Conservation (phyloP, 64 coral and sea anemone species). For the Astreopora myriophthalma region DNA sequence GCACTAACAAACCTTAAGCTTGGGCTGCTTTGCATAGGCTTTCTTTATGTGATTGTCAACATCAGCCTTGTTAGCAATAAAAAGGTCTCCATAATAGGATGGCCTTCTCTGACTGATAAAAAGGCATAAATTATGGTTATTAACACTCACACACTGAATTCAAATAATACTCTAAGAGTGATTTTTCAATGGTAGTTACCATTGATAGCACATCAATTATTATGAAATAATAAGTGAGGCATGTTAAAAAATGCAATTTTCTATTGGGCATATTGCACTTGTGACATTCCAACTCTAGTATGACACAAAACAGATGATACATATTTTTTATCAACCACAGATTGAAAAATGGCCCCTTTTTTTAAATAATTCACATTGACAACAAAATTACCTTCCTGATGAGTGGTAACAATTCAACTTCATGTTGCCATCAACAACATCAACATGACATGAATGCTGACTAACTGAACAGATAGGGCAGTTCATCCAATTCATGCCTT, state of each 20-base stretch:
- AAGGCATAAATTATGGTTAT: background rate
- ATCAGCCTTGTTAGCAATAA: conserved; percentile 58
- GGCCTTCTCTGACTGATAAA: conserved; percentile 6
- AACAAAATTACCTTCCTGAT: conserved; percentile 28
- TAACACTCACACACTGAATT: background rate
- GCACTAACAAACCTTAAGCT: conserved; percentile 26
- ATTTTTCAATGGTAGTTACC: background rate
- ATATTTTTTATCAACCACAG: no score
- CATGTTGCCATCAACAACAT: conserved; percentile 64
- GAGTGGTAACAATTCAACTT: conserved; percentile 39
- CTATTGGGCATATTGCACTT: no score
- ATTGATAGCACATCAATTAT: background rate
- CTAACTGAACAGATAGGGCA: conserved; percentile 31
- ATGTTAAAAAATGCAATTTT: background rate
- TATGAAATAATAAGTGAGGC: no score
- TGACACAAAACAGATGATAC: no score
- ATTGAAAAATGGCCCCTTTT: no score
- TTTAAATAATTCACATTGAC: no score
- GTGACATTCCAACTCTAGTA: no score
- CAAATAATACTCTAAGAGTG: no score
- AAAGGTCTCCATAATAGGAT: conserved; percentile 58
- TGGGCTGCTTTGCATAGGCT: conserved; percentile 42
- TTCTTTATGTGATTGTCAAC: conserved; percentile 52
- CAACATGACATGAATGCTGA: conserved; percentile 63
- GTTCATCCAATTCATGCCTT: conserved; percentile 23